These are phyloP conservation scores for Bombus pyrosoma DNA, from an alignment of 1,140 invertebrate species.

Conservation along the genomic window DNA sequence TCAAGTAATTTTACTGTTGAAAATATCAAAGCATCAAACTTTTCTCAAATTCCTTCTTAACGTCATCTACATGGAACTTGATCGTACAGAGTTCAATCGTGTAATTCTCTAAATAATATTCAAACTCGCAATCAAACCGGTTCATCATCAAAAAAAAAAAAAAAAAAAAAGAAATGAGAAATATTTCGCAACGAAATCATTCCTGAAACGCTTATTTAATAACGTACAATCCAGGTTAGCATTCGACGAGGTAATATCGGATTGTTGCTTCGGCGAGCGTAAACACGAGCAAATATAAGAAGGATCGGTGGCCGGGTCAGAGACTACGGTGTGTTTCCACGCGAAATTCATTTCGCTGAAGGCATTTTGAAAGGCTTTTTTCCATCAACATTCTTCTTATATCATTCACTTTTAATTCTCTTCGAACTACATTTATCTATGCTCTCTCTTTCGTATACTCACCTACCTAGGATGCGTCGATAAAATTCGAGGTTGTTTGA, in stretches of 20 bases:
- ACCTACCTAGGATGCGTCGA: neutral
- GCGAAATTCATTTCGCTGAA: constrained; percentile 26
- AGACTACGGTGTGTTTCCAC: constrained; percentile 4
- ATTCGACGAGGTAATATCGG: constrained; percentile 35
- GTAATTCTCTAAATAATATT: neutral
- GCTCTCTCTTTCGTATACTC: neutral
- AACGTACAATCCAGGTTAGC: constrained; percentile 3
- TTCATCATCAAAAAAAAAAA: neutral
- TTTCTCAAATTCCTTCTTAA: neutral
- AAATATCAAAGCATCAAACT: no score
- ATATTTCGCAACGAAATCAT: neutral
- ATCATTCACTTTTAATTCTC: constrained; percentile 33
- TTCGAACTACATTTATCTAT: neutral
- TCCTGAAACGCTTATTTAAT: constrained; percentile 32
- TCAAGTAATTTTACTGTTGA: neutral
- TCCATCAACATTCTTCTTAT: neutral
- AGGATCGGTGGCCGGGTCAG: neutral
- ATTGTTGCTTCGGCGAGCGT: constrained; percentile 34
- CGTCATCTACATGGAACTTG: neutral
- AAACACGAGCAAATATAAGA: constrained; percentile 21
- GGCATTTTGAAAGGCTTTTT: neutral
- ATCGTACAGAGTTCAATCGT: no score
- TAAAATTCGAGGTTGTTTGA: constrained; percentile 45
- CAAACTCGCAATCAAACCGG: neutral
- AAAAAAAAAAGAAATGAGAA: neutral